Evolutionary conservation across 1,140 invertebrate genomes (phyloP).

Genomic region (Drosophila orosa): DNA sequence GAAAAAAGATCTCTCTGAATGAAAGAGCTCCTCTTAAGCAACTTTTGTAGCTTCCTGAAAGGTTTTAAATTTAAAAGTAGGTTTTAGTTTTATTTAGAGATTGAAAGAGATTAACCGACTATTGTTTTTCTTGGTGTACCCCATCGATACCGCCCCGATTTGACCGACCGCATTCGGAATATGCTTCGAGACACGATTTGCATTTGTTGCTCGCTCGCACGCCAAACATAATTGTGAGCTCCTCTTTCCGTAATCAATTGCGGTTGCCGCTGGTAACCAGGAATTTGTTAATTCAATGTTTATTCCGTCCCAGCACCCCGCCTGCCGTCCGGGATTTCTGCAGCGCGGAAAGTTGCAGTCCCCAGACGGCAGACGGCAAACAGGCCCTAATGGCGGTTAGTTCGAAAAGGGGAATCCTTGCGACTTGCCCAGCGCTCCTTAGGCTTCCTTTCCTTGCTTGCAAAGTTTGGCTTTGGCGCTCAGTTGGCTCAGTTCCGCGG

Average conservation of each 20-base stretch:
- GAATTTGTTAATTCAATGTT: constrained; percentile 84
- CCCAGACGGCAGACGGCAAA: constrained; percentile 45
- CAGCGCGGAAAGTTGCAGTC: constrained; percentile 46
- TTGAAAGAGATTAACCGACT: too few species aligned
- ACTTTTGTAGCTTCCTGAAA: not conserved
- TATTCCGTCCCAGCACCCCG: constrained; percentile 59
- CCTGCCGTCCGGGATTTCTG: constrained; percentile 1
- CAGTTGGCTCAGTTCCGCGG: constrained; percentile 62
- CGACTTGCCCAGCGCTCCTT: constrained; percentile 5
- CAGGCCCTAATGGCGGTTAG: constrained; percentile 58
- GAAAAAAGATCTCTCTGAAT: too few species aligned
- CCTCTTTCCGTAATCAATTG: constrained; percentile 74
- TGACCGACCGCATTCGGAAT: constrained; percentile 48
- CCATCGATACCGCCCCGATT: constrained; percentile 41
- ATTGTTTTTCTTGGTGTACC: constrained; percentile 3
- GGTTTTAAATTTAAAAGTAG: not conserved
- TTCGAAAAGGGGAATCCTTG: constrained; percentile 53
- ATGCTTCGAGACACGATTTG: constrained; percentile 61
- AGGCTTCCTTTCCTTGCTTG: constrained; percentile 25
- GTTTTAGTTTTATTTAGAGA: not conserved
- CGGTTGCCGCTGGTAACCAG: constrained; percentile 74
- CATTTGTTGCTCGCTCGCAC: constrained; percentile 78
- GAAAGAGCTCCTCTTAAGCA: too few species aligned
- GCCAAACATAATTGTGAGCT: constrained; percentile 74
- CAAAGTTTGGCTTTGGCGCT: constrained; percentile 51